phyloP scores from a whole-genome alignment of 2,113 vertebrate species.

The Echinops telfairi region DNA sequence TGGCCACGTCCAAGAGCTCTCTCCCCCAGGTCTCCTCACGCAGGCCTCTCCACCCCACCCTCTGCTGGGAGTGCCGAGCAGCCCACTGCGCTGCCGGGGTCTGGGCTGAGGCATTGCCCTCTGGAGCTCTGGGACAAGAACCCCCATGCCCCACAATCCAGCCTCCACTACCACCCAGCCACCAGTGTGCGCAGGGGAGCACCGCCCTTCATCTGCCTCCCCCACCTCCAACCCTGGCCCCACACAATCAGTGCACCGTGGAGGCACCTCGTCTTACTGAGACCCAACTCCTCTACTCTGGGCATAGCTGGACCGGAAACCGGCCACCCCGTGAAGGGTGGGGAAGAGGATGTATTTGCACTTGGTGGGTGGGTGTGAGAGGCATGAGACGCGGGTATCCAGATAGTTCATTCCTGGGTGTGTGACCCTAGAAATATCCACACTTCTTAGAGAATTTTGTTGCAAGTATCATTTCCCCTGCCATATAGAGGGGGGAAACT shows the following conservation, averaged over 20 bases:
- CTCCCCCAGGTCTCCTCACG: fast-evolving
- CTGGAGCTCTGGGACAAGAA: not conserved
- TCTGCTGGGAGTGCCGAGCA: fast-evolving
- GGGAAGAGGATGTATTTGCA: not conserved
- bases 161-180: too few species aligned
- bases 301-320: not conserved
- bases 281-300: not conserved
- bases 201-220: too few species aligned
- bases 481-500: not conserved
- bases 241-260: fast-evolving
- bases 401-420: fast-evolving
- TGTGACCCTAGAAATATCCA: not conserved
- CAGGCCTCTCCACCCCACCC: not conserved
- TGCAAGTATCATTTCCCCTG: not conserved
- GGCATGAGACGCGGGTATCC: not conserved
- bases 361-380: not conserved
- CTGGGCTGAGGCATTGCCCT: not conserved
- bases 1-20: not conserved
- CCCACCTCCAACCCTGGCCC: too few species aligned
- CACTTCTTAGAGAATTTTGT: not conserved
- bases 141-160: not conserved
- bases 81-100: fast-evolving
- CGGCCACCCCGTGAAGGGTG: not conserved
- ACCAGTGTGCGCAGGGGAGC: too few species aligned
- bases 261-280: not conserved